Evolutionary conservation across 1,140 invertebrate genomes (phyloP).

Genomic region (Listronotus bonariensis): DNA sequence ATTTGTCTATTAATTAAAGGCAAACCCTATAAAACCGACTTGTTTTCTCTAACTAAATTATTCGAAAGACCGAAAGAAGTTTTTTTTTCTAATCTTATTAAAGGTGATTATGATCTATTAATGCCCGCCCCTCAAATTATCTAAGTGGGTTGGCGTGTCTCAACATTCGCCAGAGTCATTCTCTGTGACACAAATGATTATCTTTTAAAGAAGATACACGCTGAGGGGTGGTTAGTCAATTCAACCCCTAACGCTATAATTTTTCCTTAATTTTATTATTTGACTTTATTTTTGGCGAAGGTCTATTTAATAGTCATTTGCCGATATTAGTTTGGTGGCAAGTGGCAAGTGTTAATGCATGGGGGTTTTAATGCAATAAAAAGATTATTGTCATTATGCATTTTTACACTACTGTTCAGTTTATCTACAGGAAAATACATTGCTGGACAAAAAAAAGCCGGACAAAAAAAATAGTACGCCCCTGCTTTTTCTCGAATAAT

Average conservation of each 20-base stretch:
- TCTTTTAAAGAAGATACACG: neutral
- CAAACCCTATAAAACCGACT: too few relatives aligned
- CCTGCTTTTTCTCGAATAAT: too few relatives aligned
- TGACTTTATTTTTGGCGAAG: slow-evolving; percentile 6
- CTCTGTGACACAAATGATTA: slow-evolving; percentile 31
- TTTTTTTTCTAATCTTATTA: slow-evolving; percentile 23
- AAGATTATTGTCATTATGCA: too few relatives aligned
- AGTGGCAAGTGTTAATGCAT: too few relatives aligned
- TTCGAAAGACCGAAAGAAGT: neutral
- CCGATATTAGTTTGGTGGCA: too few relatives aligned
- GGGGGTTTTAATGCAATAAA: too few relatives aligned
- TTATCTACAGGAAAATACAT: too few relatives aligned
- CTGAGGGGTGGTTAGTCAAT: slow-evolving; percentile 8
- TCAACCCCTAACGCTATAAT: slow-evolving; percentile 19
- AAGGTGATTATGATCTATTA: slow-evolving; percentile 35
- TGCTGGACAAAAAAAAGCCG: too few relatives aligned
- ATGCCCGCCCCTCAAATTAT: slow-evolving; percentile 31
- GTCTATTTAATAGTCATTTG: slow-evolving; percentile 12
- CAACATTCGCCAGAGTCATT: slow-evolving; percentile 27
- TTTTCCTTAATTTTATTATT: slow-evolving; percentile 23
- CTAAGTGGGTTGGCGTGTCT: slow-evolving; percentile 31
- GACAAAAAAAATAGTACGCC: too few relatives aligned
- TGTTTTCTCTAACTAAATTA: slow-evolving; percentile 1
- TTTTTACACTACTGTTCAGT: too few relatives aligned
- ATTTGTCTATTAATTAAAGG: too few relatives aligned